Evolutionary conservation across 92 coral and sea anemone genomes (phyloP).

Genomic region (Parazoanthus atlanticus): DNA sequence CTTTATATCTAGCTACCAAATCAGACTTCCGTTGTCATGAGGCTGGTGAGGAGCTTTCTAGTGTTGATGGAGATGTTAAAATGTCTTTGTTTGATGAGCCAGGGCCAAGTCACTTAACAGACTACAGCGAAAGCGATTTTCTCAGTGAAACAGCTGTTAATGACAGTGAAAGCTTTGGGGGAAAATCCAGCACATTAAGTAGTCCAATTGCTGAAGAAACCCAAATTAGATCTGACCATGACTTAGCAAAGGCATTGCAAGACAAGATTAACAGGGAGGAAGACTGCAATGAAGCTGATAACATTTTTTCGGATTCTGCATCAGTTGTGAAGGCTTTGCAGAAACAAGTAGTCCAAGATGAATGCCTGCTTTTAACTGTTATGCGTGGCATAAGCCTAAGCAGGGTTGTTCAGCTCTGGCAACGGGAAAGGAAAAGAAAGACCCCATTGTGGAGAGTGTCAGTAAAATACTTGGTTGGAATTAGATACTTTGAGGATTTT

Average conservation of each 20-base stretch:
- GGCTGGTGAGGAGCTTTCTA: conserved; percentile 29
- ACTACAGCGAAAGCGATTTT: not conserved
- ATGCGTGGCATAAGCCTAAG: conserved; percentile 1
- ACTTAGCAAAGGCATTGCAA: conserved; percentile 29
- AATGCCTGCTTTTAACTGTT: not conserved
- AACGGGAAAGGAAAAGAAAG: conserved; percentile 17
- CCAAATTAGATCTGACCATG: conserved; percentile 38
- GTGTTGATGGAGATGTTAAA: conserved; percentile 23
- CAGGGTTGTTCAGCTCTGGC: conserved; percentile 23
- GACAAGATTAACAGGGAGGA: conserved; percentile 39
- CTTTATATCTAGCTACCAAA: conserved; percentile 28
- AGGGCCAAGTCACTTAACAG: conserved; percentile 6
- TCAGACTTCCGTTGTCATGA: conserved; percentile 36
- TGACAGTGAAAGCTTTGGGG: conserved; percentile 26
- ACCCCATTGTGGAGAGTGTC: not conserved
- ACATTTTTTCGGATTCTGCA: conserved; percentile 11
- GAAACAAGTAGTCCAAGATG: conserved; percentile 8
- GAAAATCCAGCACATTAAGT: conserved; percentile 16
- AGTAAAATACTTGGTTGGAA: too few relatives aligned
- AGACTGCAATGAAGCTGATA: conserved; percentile 20
- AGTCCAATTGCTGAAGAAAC: conserved; percentile 5
- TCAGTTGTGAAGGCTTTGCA: conserved; percentile 29
- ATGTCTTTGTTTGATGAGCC: conserved; percentile 18
- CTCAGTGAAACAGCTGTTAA: conserved; percentile 18
- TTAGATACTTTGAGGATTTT: too few relatives aligned